Conservation (phyloP, 2,113 vertebrate species). For the Sylvietta virens region DNA sequence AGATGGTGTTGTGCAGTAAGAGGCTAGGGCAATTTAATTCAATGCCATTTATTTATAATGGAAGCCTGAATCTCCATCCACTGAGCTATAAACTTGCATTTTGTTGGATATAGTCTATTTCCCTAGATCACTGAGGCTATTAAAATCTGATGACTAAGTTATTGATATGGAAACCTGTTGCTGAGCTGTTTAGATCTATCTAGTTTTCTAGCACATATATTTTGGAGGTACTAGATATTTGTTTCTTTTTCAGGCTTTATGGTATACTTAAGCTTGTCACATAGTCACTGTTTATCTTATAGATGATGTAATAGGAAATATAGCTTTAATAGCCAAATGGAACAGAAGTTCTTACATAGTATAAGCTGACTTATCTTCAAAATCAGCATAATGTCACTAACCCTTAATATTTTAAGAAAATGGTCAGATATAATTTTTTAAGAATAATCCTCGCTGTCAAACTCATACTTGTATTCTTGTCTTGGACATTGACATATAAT, state of each 20-base stretch:
- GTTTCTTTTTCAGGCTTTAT: slow-evolving; percentile 4
- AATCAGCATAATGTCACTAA: background rate
- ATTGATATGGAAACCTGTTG: slow-evolving; percentile 37
- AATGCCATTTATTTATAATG: slow-evolving; percentile 13
- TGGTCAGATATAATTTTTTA: background rate
- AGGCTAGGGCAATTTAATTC: slow-evolving; percentile 9
- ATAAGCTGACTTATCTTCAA: background rate
- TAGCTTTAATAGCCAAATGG: background rate
- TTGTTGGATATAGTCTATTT: slow-evolving; percentile 16
- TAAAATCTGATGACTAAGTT: slow-evolving; percentile 48
- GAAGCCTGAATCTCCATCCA: background rate
- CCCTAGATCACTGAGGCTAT: slow-evolving; percentile 34
- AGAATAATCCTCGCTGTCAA: background rate
- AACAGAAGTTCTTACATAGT: background rate
- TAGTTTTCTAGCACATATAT: background rate
- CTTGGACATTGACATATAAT: background rate
- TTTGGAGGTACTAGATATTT: background rate
- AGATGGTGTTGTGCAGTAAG: background rate
- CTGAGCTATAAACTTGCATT: slow-evolving; percentile 6
- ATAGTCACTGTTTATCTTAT: background rate
- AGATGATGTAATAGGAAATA: background rate
- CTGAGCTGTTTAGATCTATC: background rate
- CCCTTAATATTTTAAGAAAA: background rate
- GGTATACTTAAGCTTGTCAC: background rate
- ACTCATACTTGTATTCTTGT: background rate